Percentiles rank a stretch among this genome's conserved stretches.
Conservation (phyloP, 2,113 vertebrate genomes). For the Axis porcinus region DNA sequence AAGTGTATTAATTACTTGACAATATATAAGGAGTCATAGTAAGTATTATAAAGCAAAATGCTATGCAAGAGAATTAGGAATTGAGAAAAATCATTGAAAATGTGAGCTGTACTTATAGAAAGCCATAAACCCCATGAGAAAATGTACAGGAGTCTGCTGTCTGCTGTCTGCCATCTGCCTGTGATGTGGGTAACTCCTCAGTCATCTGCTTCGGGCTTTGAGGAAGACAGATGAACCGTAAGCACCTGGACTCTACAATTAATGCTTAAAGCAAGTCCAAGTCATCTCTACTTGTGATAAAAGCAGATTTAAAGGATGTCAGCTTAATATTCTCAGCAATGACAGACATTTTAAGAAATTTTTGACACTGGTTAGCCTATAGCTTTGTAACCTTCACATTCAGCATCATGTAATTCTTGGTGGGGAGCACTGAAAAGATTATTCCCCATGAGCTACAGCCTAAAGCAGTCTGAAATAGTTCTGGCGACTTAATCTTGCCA, state of each 20-base stretch:
- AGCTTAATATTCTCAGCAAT: not conserved
- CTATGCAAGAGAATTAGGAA: not conserved
- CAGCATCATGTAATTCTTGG: not conserved
- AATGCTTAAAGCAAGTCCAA: not conserved
- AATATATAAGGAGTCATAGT: not conserved
- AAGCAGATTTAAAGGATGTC: not conserved
- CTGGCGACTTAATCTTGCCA: not conserved
- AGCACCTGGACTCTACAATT: not conserved
- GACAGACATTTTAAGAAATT: not conserved
- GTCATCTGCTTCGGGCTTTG: not conserved
- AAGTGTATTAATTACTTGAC: not conserved
- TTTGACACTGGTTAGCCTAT: not conserved
- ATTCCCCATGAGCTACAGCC: not conserved
- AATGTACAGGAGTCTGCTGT: not conserved
- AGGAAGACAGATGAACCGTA: not conserved
- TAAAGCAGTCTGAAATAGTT: not conserved
- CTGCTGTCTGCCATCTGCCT: not conserved
- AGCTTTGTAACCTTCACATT: not conserved
- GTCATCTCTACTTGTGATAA: not conserved
- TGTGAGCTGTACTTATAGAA: not conserved
- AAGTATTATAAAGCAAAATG: not conserved
- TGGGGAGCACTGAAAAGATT: not conserved
- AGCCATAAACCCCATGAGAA: not conserved
- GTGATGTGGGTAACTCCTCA: accelerated
- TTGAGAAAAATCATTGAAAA: not conserved